Conservation (phyloP, 2,797 vertebrate genomes). For the Hoplostethus mediterraneus region DNA sequence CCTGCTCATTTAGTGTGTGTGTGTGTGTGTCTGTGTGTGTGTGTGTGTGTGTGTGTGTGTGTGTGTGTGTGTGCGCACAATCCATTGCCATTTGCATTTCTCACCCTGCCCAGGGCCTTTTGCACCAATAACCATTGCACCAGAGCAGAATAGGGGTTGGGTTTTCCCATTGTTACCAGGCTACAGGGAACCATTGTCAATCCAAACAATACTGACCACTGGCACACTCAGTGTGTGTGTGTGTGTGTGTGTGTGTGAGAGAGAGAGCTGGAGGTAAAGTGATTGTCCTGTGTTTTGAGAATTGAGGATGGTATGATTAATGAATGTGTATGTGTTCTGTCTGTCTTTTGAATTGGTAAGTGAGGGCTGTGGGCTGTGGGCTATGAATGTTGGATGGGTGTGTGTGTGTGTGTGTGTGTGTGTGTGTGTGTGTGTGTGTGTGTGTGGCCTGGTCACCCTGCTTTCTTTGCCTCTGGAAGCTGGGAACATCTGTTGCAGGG, state of each 20-base stretch:
- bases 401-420: neutral
- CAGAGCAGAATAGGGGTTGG: constrained; percentile 73
- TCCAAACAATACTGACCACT: constrained; percentile 81
- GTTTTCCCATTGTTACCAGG: constrained; percentile 74
- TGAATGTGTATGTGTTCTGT: too few relatives aligned
- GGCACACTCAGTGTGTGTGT: constrained; percentile 65
- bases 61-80: constrained; percentile 65
- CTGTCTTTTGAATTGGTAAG: too few relatives aligned
- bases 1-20: constrained; percentile 50
- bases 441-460: constrained; percentile 29
- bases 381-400: too few relatives aligned
- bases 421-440: constrained; percentile 15
- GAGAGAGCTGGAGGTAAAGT: constrained; percentile 27
- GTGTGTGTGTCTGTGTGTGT: constrained; percentile 3
- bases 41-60: constrained; percentile 28
- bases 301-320: constrained; percentile 55
- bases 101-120: constrained; percentile 52
- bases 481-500: constrained; percentile 80
- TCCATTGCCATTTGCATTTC: constrained; percentile 78
- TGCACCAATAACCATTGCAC: constrained; percentile 48
- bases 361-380: too few relatives aligned
- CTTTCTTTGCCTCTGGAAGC: constrained; percentile 71
- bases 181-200: constrained; percentile 83
- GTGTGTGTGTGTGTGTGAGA: constrained; percentile 20
- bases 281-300: constrained; percentile 64